A percentile compares a stretch with the other conserved stretches of the same genome.
Conservation (phyloP, 2,797 vertebrate genomes). For the Rachycentron canadum region DNA sequence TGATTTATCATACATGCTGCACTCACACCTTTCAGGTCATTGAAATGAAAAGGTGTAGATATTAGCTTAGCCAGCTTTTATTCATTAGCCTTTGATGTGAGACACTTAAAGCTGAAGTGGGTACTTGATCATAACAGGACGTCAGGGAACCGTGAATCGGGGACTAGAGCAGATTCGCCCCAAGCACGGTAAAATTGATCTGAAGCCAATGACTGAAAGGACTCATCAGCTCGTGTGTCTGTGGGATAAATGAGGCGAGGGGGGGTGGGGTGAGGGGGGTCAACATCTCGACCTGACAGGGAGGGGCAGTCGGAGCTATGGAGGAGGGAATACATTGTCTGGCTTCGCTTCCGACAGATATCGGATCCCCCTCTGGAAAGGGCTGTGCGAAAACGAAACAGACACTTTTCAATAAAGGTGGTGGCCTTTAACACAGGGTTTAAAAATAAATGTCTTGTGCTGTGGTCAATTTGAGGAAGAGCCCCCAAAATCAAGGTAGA, state of each 20-base stretch:
- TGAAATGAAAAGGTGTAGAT: conserved; percentile 34
- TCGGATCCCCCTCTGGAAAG: conserved; percentile 70
- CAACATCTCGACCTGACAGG: conserved; percentile 44
- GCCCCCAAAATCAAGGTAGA: conserved; percentile 1
- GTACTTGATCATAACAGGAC: conserved; percentile 43
- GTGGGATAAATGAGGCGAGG: conserved; percentile 36
- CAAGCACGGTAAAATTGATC: conserved; percentile 60
- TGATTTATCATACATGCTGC: conserved; percentile 36
- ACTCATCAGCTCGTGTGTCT: conserved; percentile 65
- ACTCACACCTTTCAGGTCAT: conserved; percentile 30
- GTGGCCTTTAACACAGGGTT: conserved; percentile 59
- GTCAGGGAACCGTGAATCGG: conserved; percentile 19
- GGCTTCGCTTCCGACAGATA: conserved; percentile 69
- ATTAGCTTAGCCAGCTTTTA: conserved; percentile 37
- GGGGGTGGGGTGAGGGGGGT: conserved; percentile 12
- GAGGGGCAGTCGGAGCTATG: not conserved
- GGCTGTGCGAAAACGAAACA: conserved; percentile 70
- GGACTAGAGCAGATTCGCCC: conserved; percentile 37
- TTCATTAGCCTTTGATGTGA: conserved; percentile 61
- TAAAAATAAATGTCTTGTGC: conserved; percentile 55
- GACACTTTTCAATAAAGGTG: conserved; percentile 74
- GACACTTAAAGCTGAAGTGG: conserved; percentile 43
- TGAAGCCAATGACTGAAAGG: conserved; percentile 50
- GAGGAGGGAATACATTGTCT: conserved; percentile 47
- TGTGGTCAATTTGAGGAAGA: conserved; percentile 41